Percentiles rank a stretch among this genome's conserved stretches.
phyloP scores from a whole-genome alignment of 2,797 vertebrate genomes.

The Pelochelys cantorii region DNA sequence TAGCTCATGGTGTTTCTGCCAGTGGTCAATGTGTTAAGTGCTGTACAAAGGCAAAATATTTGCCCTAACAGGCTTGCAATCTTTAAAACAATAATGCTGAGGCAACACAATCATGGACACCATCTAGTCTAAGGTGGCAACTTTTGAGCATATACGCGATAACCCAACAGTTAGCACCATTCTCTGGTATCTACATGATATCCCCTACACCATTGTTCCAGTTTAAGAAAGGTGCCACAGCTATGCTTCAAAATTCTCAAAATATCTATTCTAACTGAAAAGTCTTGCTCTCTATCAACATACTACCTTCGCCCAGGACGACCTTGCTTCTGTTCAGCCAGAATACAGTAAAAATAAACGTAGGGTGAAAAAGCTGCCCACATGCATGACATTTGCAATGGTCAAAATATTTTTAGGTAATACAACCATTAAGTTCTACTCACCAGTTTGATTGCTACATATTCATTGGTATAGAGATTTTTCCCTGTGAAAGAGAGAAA shows the following conservation, averaged over 20 bases:
- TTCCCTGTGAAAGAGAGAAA: constrained; percentile 87
- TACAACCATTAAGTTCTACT: constrained; percentile 77
- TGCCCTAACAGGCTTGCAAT: not conserved
- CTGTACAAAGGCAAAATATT: not conserved
- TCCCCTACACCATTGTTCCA: not conserved
- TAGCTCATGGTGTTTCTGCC: not conserved
- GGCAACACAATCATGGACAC: not conserved
- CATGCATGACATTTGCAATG: not conserved
- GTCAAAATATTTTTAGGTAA: not conserved
- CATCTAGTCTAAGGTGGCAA: not conserved
- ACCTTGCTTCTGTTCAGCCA: constrained; percentile 12
- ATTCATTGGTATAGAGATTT: constrained; percentile 99
- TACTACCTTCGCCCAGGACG: not conserved
- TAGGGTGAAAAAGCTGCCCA: not conserved
- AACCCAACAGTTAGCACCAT: rapidly evolving
- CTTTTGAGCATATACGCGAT: not conserved
- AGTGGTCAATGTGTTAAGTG: not conserved
- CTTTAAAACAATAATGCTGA: not conserved
- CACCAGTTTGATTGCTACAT: constrained; percentile 99
- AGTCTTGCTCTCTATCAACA: not conserved
- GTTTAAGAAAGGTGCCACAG: not conserved
- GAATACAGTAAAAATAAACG: not conserved
- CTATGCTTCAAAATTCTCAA: not conserved
- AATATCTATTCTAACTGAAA: not conserved
- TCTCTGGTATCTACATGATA: not conserved